phyloP scores from a whole-genome alignment of 2,888 invertebrate species.

The Platycnemis pennipes region DNA sequence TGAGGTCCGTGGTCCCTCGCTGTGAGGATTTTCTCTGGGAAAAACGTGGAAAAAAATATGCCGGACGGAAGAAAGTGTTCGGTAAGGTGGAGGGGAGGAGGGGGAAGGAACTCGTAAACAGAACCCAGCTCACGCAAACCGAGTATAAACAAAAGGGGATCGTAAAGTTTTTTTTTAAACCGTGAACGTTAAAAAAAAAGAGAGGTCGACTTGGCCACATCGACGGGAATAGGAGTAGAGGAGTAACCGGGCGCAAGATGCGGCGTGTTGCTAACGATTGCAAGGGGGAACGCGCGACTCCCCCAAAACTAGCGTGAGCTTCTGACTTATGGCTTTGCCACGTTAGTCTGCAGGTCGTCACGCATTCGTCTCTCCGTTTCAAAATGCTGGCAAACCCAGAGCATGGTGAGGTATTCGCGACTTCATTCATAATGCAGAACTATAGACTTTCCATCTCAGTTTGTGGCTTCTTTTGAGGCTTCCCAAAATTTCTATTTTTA shows the following conservation, averaged over 20 bases:
- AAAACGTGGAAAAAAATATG: not conserved
- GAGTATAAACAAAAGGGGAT: conserved; percentile 37
- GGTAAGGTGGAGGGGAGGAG: not conserved
- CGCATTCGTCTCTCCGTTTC: too few species aligned
- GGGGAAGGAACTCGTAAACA: conserved; percentile 57
- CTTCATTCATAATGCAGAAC: too few species aligned
- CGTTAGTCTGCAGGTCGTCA: too few species aligned
- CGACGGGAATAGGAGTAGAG: not conserved
- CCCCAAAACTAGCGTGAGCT: not conserved
- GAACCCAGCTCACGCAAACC: conserved; percentile 52
- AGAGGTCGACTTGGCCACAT: not conserved
- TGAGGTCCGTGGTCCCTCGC: not conserved
- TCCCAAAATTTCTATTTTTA: too few species aligned
- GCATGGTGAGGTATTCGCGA: too few species aligned
- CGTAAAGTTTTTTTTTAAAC: conserved; percentile 45
- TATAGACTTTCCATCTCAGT: too few species aligned
- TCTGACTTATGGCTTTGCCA: not conserved
- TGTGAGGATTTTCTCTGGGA: not conserved
- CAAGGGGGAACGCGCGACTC: not conserved
- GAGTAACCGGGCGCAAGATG: not conserved
- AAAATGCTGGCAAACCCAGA: too few species aligned
- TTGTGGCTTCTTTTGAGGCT: too few species aligned
- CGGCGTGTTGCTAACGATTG: not conserved
- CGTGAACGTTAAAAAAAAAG: conserved; percentile 41
- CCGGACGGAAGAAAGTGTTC: not conserved